phyloP scores from a whole-genome alignment of 2,888 invertebrate species.

The Cephus runcator region DNA sequence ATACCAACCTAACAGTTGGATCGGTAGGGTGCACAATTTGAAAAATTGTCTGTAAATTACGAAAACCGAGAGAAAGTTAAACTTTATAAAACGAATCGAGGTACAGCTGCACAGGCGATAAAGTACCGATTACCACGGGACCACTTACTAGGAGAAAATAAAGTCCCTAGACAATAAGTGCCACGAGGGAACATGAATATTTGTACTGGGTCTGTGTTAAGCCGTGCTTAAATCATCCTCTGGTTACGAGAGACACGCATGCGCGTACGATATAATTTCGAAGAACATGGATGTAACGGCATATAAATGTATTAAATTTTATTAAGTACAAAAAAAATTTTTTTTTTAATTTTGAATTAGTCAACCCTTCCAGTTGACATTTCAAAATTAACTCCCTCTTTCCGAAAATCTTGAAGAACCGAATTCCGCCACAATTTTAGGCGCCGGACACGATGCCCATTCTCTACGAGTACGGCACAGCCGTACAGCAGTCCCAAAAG shows the following conservation, averaged over 20 bases:
- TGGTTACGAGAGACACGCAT: slow-evolving; percentile 17
- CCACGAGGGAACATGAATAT: background rate
- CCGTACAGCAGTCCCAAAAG: background rate
- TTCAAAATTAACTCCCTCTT: background rate
- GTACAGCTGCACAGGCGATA: background rate
- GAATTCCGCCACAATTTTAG: background rate
- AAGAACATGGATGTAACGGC: background rate
- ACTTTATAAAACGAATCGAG: slow-evolving; percentile 7
- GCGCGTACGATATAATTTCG: background rate
- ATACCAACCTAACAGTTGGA: background rate
- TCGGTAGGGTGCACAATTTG: background rate
- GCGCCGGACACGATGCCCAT: background rate
- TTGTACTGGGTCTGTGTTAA: background rate
- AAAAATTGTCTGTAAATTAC: background rate
- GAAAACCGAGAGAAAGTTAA: slow-evolving; percentile 17
- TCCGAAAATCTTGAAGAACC: background rate
- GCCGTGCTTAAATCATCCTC: slow-evolving; percentile 16
- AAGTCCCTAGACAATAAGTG: slow-evolving; percentile 2
- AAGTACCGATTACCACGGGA: background rate
- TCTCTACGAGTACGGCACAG: background rate
- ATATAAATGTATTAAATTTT: background rate
- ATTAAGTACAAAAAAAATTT: too few species aligned
- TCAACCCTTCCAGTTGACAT: background rate
- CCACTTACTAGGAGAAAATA: background rate
- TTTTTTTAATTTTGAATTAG: too few species aligned